Conservation (phyloP, 2,888 invertebrate genomes). For the Leptura quadrifasciata region DNA sequence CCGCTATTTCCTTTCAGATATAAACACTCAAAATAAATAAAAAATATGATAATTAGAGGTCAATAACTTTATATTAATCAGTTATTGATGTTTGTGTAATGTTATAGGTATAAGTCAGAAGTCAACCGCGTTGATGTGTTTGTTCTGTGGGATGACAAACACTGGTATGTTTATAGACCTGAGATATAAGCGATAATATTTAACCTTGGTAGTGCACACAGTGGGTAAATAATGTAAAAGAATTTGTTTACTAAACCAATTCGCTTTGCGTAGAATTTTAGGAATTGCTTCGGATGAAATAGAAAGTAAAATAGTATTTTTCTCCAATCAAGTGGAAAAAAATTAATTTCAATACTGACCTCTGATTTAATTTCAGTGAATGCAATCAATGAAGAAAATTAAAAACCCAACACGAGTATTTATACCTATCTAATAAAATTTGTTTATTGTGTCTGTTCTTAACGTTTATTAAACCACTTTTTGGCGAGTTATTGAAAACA, state of each 20-base stretch:
- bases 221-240: background rate
- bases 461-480: too few relatives aligned
- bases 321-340: too few relatives aligned
- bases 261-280: too few relatives aligned
- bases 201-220: slow-evolving; percentile 27
- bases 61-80: slow-evolving; percentile 34
- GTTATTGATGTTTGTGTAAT: slow-evolving; percentile 15
- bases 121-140: slow-evolving; percentile 29
- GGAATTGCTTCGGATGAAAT: too few relatives aligned
- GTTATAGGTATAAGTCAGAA: slow-evolving; percentile 11
- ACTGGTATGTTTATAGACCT: slow-evolving; percentile 19
- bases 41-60: slow-evolving; percentile 16
- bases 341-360: background rate
- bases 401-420: too few relatives aligned
- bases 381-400: too few relatives aligned
- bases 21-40: slow-evolving; percentile 6
- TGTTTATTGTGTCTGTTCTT: too few relatives aligned
- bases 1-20: slow-evolving; percentile 26
- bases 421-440: too few relatives aligned
- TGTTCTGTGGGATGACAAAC: slow-evolving; percentile 27
- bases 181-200: slow-evolving; percentile 23
- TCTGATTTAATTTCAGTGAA: background rate
- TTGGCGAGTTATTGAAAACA: too few relatives aligned
- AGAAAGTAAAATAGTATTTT: too few relatives aligned
- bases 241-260: too few relatives aligned